A percentile compares a stretch with the other conserved stretches of the same genome.
Evolutionary conservation across 2,113 vertebrate species (phyloP).

Genomic region (Noctilio leporinus): DNA sequence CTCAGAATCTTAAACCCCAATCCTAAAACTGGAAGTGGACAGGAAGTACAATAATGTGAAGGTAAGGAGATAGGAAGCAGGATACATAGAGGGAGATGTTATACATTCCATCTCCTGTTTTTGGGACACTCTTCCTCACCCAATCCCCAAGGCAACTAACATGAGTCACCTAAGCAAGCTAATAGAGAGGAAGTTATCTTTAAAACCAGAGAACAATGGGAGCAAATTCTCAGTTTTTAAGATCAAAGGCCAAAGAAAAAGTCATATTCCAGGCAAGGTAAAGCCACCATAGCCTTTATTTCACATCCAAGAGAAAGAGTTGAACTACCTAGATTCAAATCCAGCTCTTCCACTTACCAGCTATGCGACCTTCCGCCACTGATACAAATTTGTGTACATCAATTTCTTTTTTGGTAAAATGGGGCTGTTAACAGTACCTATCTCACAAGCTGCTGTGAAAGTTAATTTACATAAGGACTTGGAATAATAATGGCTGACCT

Average conservation of each 20-base stretch:
- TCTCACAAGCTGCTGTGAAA: background rate
- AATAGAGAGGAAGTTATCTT: background rate
- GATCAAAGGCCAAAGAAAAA: conserved; percentile 23
- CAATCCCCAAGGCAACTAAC: background rate
- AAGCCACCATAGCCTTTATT: background rate
- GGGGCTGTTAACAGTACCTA: background rate
- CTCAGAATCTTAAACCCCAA: background rate
- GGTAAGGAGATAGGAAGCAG: background rate
- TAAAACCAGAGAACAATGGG: background rate
- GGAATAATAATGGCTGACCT: background rate
- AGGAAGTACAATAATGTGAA: background rate
- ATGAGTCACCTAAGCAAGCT: background rate
- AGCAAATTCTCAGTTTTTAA: background rate
- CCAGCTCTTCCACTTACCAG: background rate
- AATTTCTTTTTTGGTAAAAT: background rate
- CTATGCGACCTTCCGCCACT: background rate
- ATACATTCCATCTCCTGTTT: background rate
- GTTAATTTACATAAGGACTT: background rate
- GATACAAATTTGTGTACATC: background rate
- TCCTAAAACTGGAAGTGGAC: background rate
- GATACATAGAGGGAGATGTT: background rate
- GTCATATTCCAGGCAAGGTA: background rate
- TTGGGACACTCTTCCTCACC: background rate
- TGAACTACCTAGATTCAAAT: background rate
- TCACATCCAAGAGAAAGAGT: background rate